These are phyloP conservation scores for Anhinga rufa DNA, from an alignment of 2,113 vertebrate species.

Conservation along the genomic window DNA sequence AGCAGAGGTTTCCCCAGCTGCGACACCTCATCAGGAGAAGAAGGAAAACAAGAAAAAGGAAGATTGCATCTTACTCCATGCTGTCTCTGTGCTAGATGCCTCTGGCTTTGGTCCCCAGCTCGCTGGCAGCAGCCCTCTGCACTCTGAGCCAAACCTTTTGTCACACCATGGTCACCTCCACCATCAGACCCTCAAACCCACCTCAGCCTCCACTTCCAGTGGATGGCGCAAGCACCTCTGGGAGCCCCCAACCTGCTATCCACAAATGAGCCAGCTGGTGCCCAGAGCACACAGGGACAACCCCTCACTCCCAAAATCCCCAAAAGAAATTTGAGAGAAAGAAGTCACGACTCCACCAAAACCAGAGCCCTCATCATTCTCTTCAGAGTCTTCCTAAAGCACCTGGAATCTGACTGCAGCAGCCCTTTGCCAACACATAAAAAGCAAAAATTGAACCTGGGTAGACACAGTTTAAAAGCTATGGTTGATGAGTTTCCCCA, in stretches of 20 bases:
- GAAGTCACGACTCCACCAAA: neutral
- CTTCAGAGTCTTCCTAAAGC: neutral
- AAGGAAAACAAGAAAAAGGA: neutral
- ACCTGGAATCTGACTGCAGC: neutral
- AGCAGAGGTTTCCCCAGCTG: neutral
- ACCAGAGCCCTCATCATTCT: neutral
- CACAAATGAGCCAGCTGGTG: neutral
- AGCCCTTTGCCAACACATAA: neutral
- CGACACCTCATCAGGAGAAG: neutral
- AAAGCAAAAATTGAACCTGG: neutral
- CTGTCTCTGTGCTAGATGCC: neutral
- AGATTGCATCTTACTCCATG: neutral
- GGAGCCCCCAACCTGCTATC: neutral
- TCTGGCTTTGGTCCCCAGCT: neutral
- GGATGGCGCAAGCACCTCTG: neutral
- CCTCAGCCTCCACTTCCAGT: neutral
- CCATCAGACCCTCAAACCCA: neutral
- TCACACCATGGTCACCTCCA: neutral
- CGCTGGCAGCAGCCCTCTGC: neutral
- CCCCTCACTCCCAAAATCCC: neutral
- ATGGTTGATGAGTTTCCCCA: neutral
- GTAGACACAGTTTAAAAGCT: neutral
- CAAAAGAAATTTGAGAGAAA: neutral
- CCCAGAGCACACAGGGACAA: fast-evolving
- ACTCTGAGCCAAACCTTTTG: neutral